phyloP scores from a whole-genome alignment of 2,888 invertebrate genomes.

The Leptopilina syphax region DNA sequence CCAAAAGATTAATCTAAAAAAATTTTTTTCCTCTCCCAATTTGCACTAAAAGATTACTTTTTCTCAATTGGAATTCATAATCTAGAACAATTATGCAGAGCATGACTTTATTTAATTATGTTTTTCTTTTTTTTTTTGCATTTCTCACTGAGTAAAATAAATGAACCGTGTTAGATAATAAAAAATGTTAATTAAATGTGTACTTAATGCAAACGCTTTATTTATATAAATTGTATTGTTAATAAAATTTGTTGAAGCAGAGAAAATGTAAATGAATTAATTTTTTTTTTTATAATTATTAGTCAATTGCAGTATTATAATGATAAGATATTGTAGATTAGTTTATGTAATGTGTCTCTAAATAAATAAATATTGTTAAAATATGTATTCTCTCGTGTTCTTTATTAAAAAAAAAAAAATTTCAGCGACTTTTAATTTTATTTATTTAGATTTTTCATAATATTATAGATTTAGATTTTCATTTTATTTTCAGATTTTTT shows the following conservation, averaged over 20 bases:
- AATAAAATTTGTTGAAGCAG: not conserved
- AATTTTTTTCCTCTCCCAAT: not conserved
- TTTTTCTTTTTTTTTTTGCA: not conserved
- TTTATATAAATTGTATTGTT: slow-evolving; percentile 1
- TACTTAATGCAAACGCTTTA: not conserved
- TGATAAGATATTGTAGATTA: not conserved
- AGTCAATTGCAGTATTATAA: slow-evolving; percentile 4
- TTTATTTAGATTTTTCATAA: too few species aligned
- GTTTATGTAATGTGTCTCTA: not conserved
- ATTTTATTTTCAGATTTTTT: too few species aligned
- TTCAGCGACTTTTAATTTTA: too few species aligned
- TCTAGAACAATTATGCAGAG: slow-evolving; percentile 17
- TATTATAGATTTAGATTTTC: too few species aligned
- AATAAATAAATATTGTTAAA: not conserved
- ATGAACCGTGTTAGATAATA: not conserved
- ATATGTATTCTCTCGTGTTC: not conserved
- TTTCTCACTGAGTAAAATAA: not conserved
- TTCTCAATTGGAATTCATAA: not conserved
- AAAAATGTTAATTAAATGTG: slow-evolving; percentile 17
- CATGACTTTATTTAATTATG: not conserved
- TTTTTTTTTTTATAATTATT: not conserved
- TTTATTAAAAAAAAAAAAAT: not conserved
- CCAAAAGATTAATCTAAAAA: not conserved
- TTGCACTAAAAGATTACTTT: slow-evolving; percentile 4
- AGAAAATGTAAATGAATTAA: not conserved